Conservation (phyloP, 2,113 vertebrate genomes). For the Mus spicilegus region DNA sequence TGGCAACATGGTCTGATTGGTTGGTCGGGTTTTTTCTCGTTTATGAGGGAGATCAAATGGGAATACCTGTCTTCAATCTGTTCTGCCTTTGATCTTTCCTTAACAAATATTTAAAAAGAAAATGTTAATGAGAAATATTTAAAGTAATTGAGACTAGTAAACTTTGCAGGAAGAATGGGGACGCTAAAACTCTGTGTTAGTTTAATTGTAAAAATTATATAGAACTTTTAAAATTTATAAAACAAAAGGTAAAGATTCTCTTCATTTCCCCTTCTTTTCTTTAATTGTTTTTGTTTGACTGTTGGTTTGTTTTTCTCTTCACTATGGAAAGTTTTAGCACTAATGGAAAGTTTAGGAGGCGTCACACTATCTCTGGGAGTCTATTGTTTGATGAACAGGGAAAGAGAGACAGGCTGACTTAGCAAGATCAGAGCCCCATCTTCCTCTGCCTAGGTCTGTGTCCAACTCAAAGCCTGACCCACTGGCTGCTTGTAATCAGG, state of each 20-base stretch:
- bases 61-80: not conserved
- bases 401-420: not conserved
- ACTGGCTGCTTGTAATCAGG: not conserved
- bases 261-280: not conserved
- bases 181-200: not conserved
- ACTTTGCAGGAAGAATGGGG: not conserved
- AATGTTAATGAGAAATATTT: constrained; percentile 10
- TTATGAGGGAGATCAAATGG: not conserved
- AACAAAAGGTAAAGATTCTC: not conserved
- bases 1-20: not conserved
- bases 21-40: not conserved
- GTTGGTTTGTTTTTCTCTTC: not conserved
- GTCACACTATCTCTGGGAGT: constrained; percentile 13
- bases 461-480: not conserved
- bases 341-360: constrained; percentile 61
- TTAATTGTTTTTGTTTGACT: not conserved
- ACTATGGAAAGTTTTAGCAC: constrained; percentile 67
- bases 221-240: not conserved
- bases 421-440: not conserved
- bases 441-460: not conserved
- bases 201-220: constrained; percentile 41
- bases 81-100: constrained; percentile 41
- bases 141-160: not conserved
- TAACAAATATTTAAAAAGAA: not conserved
- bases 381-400: constrained; percentile 21